phyloP scores from a whole-genome alignment of 2,113 vertebrate species.

The Myiozetetes cayanensis region DNA sequence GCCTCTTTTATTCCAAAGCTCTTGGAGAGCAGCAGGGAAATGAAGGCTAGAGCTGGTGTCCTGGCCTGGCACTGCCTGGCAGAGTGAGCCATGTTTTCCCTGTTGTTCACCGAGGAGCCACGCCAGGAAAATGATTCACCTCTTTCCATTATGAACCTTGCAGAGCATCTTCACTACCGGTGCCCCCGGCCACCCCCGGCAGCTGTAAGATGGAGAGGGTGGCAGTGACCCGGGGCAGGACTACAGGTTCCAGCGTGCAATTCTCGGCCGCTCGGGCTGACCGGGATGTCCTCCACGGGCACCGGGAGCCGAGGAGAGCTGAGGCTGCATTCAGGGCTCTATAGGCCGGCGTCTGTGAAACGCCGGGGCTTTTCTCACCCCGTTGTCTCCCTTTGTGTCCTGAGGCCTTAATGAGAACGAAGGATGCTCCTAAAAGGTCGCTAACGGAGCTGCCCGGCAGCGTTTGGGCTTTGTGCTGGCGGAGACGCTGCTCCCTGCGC shows the following conservation, averaged over 20 bases:
- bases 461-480: background rate
- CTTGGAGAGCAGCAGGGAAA: slow-evolving; percentile 3
- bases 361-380: fast-evolving
- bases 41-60: slow-evolving; percentile 15
- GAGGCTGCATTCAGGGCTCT: background rate
- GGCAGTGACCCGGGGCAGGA: background rate
- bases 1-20: slow-evolving; percentile 43
- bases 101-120: background rate
- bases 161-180: background rate
- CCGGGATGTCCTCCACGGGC: background rate
- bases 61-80: background rate
- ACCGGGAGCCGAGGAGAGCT: background rate
- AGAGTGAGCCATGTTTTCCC: background rate
- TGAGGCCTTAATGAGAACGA: background rate
- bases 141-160: slow-evolving; percentile 7
- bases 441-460: background rate
- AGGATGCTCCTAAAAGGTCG: background rate
- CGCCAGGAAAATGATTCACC: slow-evolving; percentile 15
- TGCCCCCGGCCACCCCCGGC: background rate
- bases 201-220: background rate
- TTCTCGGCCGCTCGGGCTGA: fast-evolving
- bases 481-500: background rate
- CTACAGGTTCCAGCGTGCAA: slow-evolving; percentile 32
- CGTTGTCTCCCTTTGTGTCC: background rate
- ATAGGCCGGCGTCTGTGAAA: background rate